phyloP scores from a whole-genome alignment of 2,113 vertebrate species.

The Edolisoma coerulescens region DNA sequence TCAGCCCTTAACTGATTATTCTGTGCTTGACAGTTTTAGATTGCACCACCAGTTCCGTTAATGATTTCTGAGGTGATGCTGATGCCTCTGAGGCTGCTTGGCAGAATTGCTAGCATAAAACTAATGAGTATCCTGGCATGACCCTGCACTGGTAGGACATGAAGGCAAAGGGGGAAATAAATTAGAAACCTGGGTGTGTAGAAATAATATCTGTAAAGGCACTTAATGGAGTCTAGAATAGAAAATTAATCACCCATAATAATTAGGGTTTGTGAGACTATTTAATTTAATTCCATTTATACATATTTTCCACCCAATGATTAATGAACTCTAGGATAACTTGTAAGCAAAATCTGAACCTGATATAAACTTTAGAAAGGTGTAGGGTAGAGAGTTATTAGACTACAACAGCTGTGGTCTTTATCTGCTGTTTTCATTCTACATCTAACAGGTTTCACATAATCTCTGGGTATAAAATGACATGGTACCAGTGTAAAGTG shows the following conservation, averaged over 20 bases:
- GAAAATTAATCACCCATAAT: constrained; percentile 72
- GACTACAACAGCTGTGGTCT: background rate
- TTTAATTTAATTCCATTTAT: constrained; percentile 71
- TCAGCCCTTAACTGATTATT: constrained; percentile 64
- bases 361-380: constrained; percentile 1
- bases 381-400: background rate
- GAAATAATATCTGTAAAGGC: constrained; percentile 51
- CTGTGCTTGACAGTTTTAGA: constrained; percentile 67
- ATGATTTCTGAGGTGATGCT: constrained; percentile 75
- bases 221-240: constrained; percentile 57
- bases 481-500: background rate
- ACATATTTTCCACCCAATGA: constrained; percentile 62
- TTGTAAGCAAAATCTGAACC: constrained; percentile 38
- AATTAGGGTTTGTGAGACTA: constrained; percentile 58
- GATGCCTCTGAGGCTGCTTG: constrained; percentile 61
- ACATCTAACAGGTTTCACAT: background rate
- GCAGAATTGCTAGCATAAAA: constrained; percentile 65
- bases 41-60: constrained; percentile 48
- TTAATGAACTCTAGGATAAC: constrained; percentile 3
- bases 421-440: background rate
- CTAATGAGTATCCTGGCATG: constrained; percentile 72
- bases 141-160: constrained; percentile 28
- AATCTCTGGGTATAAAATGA: background rate
- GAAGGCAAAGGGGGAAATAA: constrained; percentile 41
- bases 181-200: constrained; percentile 51